Evolutionary conservation across 1,140 invertebrate species (phyloP), one percentile per base, ranked within the genome.

Genomic region (Popillia japonica): DNA sequence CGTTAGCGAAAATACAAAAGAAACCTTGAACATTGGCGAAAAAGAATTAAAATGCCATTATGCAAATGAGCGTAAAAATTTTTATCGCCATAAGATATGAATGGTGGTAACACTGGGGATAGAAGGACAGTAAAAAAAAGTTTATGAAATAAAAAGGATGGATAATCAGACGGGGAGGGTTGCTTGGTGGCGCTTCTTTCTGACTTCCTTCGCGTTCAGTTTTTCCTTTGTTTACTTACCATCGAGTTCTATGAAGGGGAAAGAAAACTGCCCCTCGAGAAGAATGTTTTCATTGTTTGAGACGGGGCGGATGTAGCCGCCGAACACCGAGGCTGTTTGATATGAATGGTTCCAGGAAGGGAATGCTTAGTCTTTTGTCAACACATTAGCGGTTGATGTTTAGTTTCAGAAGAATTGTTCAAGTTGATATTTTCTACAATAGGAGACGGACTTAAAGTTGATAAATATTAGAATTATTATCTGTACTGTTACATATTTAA

Each of bases 31-130:
- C 48, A 55, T 17, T 7, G n/a, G 17, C 14, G 48, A 7, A 17
- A 55, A 55, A 55, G 48, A 55, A 55, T 55, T 55, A 55, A 55
- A 55, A 55, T 17, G 48, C 17, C 48, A 55, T 55, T 55, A 55
- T 55, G 48, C 48, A 55, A 55, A 55, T 55, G 48, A 55, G 14
- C 48, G 48, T 55, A 55, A 55, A 55, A 55, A 55, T 17, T 55
- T 17, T 55, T 55, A 55, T 55, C 48, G 48, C 14, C 14, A n/a
- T 34, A 34, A 55, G 17, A 55, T 55, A 55, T 55, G 48, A 55
- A 55, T 55, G 48, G 48, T 55, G 48, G 48, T 55, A 55, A 55
- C 48, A 55, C 17, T 14, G 48, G 9, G 2, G 14, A 14, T 34
- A 34, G 27, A 34, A 34, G 27, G 27, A 34, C 27, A 17, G 48